Base-by-base conservation (phyloP, 2,797 vertebrate genomes). In the Periophthalmus magnuspinnatus region DNA sequence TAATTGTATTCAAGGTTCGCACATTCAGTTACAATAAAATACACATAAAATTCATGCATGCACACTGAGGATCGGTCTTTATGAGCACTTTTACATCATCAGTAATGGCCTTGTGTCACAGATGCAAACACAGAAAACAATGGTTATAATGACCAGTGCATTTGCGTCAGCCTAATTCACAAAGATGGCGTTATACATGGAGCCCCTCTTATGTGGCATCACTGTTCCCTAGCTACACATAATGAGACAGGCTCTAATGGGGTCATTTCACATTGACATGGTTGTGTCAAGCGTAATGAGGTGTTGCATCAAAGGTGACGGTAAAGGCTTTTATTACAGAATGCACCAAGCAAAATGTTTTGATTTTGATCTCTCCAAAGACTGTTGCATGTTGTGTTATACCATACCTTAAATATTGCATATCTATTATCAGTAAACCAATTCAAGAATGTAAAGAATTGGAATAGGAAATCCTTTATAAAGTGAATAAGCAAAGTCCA, bases 211-310 rank as follows among this genome's bases (percentile, higher is more conserved):
- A 81, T 86, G 85, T 88, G 79, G 81, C 82, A 77, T 88, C 80
- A 78, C 76, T 86, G 87, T 85, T 76, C 69, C 80, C 68, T 75
- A 63, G 85, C 85, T 79, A 79, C 82, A 76, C 83, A 88, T 91
- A 90, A 91, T 89, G 81, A 87, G 81, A 86, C 76, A 70, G 70
- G 84, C 83, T 79, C 78, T 87, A 91, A 91, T 89, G 81, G 88
- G 86, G 85, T 90, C 79, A 87, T 89, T 89, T 90, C 10, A 32
- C 82, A 81, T 83, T 88, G 85, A 85, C 86, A 85, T 82, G 80
- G 69, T 84, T 89, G 84, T 90, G 80, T 90, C 83, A 68, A 65
- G 78, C 77, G 80, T 90, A 85, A 90, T 87, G 86, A 91, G 88
- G 78, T 86, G 86, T 81, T 81, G 75, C 86, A 89, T 90, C 77